Evolutionary conservation across 2,113 vertebrate species (phyloP), one percentile per base, ranked within the genome.

Genomic region (Sphaerodactylus townsendi): DNA sequence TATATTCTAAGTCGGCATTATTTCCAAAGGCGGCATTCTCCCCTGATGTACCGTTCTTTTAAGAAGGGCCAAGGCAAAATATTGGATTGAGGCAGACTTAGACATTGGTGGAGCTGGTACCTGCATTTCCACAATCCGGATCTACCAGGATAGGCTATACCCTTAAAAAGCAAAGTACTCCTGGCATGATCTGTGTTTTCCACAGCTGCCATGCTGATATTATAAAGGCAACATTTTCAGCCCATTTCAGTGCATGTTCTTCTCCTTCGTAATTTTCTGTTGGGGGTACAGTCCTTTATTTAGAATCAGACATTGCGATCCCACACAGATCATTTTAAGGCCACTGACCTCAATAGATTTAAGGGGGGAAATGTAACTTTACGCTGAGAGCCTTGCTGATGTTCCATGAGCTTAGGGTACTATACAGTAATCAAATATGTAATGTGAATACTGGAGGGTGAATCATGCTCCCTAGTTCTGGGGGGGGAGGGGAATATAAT

Each of bases 371-470:
- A n/a, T n/a, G 19, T 56, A 56, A 56, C 6, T 62, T 7, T 28
- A 3, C 25, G 10, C 59, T 62, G 59, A 62, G 25, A 87, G 84
- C 88, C 81, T 89, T 72, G 21, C 7, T 92, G 86, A 90, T 81
- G 85, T 91, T 88, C 80, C 68, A 80, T 85, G 74, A 82, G 65
- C 64, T 41, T 87, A 62, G 62, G 44, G 0, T n/a, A 41, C 89
- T 44, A 37, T 84, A 28, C 33, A 84, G 77, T 92, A 92, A 93
- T 88, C 87, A 87, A 90, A 91, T 90, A 79, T 69, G 89, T 70
- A 37, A n/a, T 79, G 39, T 92, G 89, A 92, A 94, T 92, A 91
- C 87, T 86, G 86, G 81, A 79, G 87, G 90, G 72, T 90, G 87
- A 93, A 92, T 91, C 77, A 91, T 83, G 46, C 66, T 89, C 81